phyloP scores from a whole-genome alignment of 2,113 vertebrate species.

The Nycticorax nycticorax region DNA sequence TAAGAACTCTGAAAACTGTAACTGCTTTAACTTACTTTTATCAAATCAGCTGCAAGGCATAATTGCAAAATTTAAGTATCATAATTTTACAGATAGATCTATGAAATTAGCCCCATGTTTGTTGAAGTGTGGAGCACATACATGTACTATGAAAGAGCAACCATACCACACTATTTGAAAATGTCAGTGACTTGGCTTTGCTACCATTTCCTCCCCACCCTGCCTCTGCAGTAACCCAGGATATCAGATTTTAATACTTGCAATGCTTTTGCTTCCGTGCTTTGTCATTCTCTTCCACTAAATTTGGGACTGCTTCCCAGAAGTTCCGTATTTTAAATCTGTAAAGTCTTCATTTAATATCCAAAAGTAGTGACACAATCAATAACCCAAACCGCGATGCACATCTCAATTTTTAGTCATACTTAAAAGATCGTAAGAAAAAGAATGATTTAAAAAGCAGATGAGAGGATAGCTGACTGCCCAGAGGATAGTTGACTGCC shows the following conservation, averaged over 20 bases:
- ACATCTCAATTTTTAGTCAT: neutral
- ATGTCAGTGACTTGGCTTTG: conserved; percentile 1
- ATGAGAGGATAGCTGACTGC: neutral
- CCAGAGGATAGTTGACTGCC: neutral
- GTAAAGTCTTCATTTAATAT: neutral
- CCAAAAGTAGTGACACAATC: neutral
- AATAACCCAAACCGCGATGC: neutral
- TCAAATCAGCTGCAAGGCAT: neutral
- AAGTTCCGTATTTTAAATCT: neutral
- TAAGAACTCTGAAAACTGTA: neutral
- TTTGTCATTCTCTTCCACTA: neutral
- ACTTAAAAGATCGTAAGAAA: neutral
- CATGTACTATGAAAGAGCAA: neutral
- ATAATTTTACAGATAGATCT: neutral
- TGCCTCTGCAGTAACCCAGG: conserved; percentile 19
- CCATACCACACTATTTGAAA: neutral
- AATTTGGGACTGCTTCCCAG: neutral
- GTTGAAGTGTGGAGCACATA: neutral
- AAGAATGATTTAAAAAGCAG: neutral
- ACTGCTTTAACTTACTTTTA: neutral
- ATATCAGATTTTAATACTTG: conserved; percentile 5
- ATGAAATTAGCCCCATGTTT: neutral
- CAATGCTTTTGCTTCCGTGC: neutral
- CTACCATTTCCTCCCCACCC: conserved; percentile 25
- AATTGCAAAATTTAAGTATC: neutral